Percentiles rank a stretch among this genome's conserved stretches.
Evolutionary conservation across 2,888 invertebrate species (phyloP).

Genomic region (Ophion slaviceki): DNA sequence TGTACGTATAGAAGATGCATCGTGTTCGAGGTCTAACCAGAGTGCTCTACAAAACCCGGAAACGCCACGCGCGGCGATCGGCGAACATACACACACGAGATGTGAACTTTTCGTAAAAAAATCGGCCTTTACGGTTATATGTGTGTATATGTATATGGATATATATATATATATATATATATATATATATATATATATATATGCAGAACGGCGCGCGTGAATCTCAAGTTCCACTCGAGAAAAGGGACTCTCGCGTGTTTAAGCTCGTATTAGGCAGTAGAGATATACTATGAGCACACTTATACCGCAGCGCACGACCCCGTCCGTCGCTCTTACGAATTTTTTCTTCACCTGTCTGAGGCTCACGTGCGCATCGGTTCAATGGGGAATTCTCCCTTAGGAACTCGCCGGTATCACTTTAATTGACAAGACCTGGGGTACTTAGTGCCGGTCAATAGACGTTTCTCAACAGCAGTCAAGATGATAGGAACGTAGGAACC

Average conservation of each 20-base stretch:
- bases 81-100: slow-evolving; percentile 2
- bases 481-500: slow-evolving; percentile 32
- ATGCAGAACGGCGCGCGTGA: slow-evolving; percentile 15
- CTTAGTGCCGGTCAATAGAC: slow-evolving; percentile 61
- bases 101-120: slow-evolving; percentile 45
- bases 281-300: slow-evolving; percentile 28
- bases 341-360: slow-evolving; percentile 49
- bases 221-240: slow-evolving; percentile 30
- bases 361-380: slow-evolving; percentile 32
- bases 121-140: slow-evolving; percentile 25
- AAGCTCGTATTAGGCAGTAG: slow-evolving; percentile 47
- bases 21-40: neutral
- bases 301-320: slow-evolving; percentile 29
- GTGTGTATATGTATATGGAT: too few relatives aligned
- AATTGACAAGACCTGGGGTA: slow-evolving; percentile 64
- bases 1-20: neutral
- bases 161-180: too few relatives aligned
- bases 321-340: slow-evolving; percentile 40
- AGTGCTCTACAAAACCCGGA: slow-evolving; percentile 31
- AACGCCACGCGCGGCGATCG: neutral
- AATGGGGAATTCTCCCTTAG: slow-evolving; percentile 41
- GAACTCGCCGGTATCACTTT: slow-evolving; percentile 62
- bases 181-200: neutral
- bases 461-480: slow-evolving; percentile 44
- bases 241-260: slow-evolving; percentile 26